phyloP scores from a whole-genome alignment of 2,888 invertebrate species.

The Eupithecia abbreviata region DNA sequence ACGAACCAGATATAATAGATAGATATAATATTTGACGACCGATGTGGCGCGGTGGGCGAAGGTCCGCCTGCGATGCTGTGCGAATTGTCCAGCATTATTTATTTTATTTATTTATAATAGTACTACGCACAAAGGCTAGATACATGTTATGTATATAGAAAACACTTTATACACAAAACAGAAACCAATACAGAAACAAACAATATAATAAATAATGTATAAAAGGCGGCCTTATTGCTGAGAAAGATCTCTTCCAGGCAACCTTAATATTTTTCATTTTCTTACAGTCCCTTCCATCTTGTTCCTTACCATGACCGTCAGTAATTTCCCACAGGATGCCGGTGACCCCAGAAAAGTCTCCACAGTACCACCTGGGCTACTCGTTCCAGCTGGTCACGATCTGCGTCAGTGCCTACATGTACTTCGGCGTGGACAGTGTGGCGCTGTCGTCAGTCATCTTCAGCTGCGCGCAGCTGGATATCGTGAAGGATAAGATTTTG shows the following conservation, averaged over 20 bases:
- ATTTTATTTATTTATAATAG: too few species aligned
- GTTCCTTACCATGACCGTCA: background rate
- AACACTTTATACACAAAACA: too few species aligned
- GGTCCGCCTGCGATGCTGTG: too few species aligned
- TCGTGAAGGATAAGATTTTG: slow-evolving; percentile 72
- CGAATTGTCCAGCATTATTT: too few species aligned
- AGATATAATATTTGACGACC: too few species aligned
- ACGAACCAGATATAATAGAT: background rate
- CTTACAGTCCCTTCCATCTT: background rate
- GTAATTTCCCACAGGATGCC: slow-evolving; percentile 68
- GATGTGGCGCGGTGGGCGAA: too few species aligned
- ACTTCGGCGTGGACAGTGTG: slow-evolving; percentile 77
- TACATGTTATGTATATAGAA: too few species aligned
- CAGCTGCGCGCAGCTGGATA: slow-evolving; percentile 73
- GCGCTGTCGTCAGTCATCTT: slow-evolving; percentile 73
- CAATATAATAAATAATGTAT: too few species aligned
- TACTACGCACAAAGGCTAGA: background rate
- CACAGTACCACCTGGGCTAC: slow-evolving; percentile 71
- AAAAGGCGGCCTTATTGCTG: too few species aligned
- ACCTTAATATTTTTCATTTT: background rate
- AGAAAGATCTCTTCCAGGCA: too few species aligned
- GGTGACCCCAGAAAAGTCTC: slow-evolving; percentile 57
- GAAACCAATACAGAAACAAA: too few species aligned
- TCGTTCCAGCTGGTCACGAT: slow-evolving; percentile 69
- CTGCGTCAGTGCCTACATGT: slow-evolving; percentile 75